Evolutionary conservation across 2,113 vertebrate species (phyloP), one percentile per base, ranked within the genome.

Genomic region (Lathamus discolor): DNA sequence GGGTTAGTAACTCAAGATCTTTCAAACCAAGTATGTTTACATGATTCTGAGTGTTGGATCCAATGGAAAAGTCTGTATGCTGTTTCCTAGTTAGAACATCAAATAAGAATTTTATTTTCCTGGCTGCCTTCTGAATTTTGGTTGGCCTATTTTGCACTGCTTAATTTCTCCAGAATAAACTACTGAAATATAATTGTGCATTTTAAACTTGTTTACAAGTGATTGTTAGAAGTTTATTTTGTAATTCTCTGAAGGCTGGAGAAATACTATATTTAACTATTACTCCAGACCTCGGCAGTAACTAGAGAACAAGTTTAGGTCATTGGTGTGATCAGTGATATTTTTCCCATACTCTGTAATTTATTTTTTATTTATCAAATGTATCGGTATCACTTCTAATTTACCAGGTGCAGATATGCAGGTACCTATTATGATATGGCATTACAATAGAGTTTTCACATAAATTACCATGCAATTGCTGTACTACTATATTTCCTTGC

Each of bases 101-200:
- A 74, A 95, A 79, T 92, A 92, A 83, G 44, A 68, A 87, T 95
- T 95, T 86, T 96, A 83, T 96, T 95, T 70, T 95, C 92, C 82
- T 97, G 96, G 94, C 96, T 97, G 91, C 97, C 96, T 97, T 97
- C 93, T 98, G 94, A 95, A 87, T 96, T 72, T 96, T 93, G 96
- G 95, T 97, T 94, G 62, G 95, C 97, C 98, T 97, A 94, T 97
- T 97, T 97, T 97, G 97, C 98, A 98, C 98, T 98, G 98, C 98
- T 98, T 98, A 96, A 95, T 97, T 97, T 97, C 97, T 98, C 97
- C 92, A 95, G 95, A 98, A 98, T 98, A 98, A 98, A 98, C 98
- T 98, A 98, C 98, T 98, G 98, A 98, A 97, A 98, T 98, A 95
- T 97, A 97, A 96, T 97, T 90, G 96, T 96, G 93, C 96, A 96